These are phyloP conservation scores for Alligator sinensis DNA, from an alignment of 2,113 vertebrate genomes.

Conservation along the genomic window DNA sequence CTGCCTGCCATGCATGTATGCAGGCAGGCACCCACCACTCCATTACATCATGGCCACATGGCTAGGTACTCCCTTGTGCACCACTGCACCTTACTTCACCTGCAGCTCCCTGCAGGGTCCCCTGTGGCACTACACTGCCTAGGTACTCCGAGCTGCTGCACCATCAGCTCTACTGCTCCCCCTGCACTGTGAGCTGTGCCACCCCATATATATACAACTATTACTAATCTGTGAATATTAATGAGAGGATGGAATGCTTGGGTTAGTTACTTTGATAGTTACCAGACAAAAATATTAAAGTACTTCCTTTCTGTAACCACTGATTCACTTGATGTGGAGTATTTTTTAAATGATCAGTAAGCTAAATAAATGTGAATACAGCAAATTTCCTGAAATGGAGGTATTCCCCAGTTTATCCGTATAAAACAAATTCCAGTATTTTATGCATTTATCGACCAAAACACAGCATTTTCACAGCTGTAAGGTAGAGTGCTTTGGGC, in stretches of 20 bases:
- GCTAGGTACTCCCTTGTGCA: no score
- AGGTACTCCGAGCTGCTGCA: no score
- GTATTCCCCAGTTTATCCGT: background rate
- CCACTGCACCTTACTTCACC: no score
- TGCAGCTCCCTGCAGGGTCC: no score
- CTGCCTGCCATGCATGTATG: no score
- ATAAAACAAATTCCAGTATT: background rate
- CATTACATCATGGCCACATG: no score
- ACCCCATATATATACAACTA: no score
- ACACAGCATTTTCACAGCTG: background rate
- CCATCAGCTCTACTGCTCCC: no score
- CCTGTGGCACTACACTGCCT: no score
- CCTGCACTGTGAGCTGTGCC: no score
- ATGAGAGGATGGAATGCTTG: background rate
- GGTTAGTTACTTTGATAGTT: background rate
- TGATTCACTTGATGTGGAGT: background rate
- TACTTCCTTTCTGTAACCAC: background rate
- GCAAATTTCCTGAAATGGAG: background rate
- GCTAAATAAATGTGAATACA: background rate
- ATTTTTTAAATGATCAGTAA: background rate
- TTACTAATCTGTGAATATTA: background rate
- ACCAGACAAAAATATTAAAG: background rate
- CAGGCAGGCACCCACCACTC: no score
- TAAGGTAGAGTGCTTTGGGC: background rate
- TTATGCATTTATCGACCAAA: rapidly evolving